Evolutionary conservation across 1,140 invertebrate species (phyloP).

Genomic region (Drosophila tristis): DNA sequence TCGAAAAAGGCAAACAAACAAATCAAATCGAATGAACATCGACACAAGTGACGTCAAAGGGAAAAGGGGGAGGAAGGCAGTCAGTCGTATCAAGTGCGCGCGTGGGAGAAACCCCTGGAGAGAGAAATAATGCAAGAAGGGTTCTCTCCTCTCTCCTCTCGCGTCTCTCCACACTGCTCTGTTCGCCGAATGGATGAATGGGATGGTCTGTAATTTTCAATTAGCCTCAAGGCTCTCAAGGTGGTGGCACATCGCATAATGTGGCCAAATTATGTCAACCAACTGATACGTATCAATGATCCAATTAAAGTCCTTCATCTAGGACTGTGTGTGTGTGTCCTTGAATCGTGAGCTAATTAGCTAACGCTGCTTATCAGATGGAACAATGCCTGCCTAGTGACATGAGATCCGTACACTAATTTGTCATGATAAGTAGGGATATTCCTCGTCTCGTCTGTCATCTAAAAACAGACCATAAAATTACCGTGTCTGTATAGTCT

Average conservation of each 20-base stretch:
- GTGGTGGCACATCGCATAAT: slow-evolving; percentile 64
- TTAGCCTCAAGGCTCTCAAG: slow-evolving; percentile 72
- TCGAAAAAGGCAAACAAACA: slow-evolving; percentile 69
- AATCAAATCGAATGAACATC: slow-evolving; percentile 73
- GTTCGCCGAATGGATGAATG: slow-evolving; percentile 15
- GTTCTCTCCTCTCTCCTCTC: too few species aligned
- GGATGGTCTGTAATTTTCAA: slow-evolving; percentile 73
- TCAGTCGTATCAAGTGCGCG: not conserved
- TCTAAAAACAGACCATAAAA: too few species aligned
- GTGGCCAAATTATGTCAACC: slow-evolving; percentile 68
- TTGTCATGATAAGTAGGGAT: too few species aligned
- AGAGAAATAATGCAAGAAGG: too few species aligned
- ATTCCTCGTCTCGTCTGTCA: slow-evolving; percentile 1
- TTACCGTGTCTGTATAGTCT: too few species aligned
- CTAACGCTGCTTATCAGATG: slow-evolving; percentile 14
- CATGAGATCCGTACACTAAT: too few species aligned
- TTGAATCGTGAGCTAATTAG: slow-evolving; percentile 32
- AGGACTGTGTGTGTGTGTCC: slow-evolving; percentile 35
- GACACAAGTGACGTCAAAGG: slow-evolving; percentile 39
- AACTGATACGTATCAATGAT: slow-evolving; percentile 58
- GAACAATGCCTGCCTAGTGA: too few species aligned
- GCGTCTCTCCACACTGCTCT: too few species aligned
- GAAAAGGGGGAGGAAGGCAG: slow-evolving; percentile 15
- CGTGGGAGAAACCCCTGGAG: too few species aligned
- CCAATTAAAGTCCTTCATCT: slow-evolving; percentile 65